Evolutionary conservation across 2,888 invertebrate species (phyloP).

Genomic region (Patella caerulea): DNA sequence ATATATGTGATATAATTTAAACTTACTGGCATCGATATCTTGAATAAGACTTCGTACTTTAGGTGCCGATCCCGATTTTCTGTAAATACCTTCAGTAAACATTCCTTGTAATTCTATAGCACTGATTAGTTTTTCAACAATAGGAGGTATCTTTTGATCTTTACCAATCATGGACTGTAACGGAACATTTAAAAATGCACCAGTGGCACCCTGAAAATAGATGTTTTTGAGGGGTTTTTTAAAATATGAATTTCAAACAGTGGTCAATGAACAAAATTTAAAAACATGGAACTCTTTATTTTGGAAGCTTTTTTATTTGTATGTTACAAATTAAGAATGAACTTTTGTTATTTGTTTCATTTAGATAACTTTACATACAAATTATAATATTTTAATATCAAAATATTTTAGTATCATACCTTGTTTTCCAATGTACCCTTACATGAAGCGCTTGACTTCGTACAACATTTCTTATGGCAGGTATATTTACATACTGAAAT

Average conservation of each 20-base stretch:
- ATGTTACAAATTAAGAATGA: no score
- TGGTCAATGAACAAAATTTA: no score
- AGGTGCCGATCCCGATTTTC: slow-evolving; percentile 82
- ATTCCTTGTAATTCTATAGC: slow-evolving; percentile 92
- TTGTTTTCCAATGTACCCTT: slow-evolving; percentile 50
- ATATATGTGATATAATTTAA: not conserved
- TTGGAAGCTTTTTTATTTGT: no score
- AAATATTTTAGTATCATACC: slow-evolving; percentile 22
- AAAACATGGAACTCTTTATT: no score
- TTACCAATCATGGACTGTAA: slow-evolving; percentile 78
- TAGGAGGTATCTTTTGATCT: slow-evolving; percentile 83
- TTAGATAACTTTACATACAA: no score
- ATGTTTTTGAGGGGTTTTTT: not conserved
- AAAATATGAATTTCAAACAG: not conserved
- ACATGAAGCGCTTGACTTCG: slow-evolving; percentile 76
- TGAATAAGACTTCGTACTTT: slow-evolving; percentile 71
- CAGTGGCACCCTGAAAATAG: slow-evolving; percentile 37
- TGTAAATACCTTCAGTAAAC: slow-evolving; percentile 92
- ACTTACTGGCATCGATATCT: slow-evolving; percentile 67
- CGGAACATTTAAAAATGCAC: slow-evolving; percentile 84
- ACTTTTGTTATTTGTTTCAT: no score
- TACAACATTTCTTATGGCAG: slow-evolving; percentile 94
- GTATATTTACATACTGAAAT: slow-evolving; percentile 85
- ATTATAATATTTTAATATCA: not conserved
- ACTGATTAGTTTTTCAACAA: slow-evolving; percentile 88